Evolutionary conservation across 2,113 vertebrate species (phyloP).

Genomic region (Daboia siamensis): DNA sequence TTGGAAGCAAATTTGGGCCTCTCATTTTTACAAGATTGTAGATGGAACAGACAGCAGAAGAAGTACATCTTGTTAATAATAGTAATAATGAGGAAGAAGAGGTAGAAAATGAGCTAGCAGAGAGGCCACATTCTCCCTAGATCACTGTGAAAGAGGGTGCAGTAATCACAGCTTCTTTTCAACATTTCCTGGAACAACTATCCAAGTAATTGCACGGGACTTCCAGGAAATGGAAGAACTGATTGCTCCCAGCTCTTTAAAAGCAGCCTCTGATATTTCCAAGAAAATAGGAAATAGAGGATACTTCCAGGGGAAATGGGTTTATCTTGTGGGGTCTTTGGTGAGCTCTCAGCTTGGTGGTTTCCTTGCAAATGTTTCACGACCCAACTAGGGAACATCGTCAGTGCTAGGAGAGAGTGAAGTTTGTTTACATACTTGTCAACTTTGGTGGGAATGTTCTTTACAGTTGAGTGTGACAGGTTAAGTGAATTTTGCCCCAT

Average conservation of each 20-base stretch:
- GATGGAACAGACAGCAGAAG: neutral
- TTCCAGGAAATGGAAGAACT: neutral
- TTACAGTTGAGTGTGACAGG: no score
- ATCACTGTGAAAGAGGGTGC: neutral
- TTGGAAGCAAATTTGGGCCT: neutral
- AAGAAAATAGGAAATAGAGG: neutral
- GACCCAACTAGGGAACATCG: no score
- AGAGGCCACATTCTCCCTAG: neutral
- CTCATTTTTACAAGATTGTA: neutral
- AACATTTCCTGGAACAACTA: neutral
- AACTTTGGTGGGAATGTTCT: no score
- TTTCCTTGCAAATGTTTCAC: no score
- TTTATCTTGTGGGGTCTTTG: no score
- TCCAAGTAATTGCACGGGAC: neutral
- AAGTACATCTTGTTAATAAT: neutral
- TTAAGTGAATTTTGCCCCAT: no score
- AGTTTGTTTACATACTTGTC: no score
- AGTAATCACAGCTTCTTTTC: neutral
- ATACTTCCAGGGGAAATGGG: neutral
- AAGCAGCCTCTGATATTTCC: neutral
- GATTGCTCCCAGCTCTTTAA: neutral
- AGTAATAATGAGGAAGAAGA: neutral
- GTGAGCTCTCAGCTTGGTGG: no score
- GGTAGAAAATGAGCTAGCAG: neutral
- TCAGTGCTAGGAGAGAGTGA: no score